Evolutionary conservation across 2,888 invertebrate species (phyloP).

Genomic region (Colletes collaris): DNA sequence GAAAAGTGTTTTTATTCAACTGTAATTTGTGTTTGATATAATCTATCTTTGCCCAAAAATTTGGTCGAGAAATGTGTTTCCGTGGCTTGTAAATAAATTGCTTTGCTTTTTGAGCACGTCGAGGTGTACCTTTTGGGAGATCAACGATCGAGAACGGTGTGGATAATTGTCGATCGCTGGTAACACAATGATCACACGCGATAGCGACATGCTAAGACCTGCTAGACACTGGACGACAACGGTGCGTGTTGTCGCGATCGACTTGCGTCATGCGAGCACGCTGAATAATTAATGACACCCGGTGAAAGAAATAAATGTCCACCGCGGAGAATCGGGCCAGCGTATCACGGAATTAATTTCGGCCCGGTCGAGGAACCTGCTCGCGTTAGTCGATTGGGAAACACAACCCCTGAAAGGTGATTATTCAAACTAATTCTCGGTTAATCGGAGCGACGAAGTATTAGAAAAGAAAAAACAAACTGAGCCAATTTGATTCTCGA

Average conservation of each 20-base stretch:
- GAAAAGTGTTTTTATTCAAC: too few species aligned
- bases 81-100: too few species aligned
- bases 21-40: too few species aligned
- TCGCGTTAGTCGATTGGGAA: constrained; percentile 18
- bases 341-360: constrained; percentile 39
- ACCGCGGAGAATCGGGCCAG: constrained; percentile 22
- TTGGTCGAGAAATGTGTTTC: too few species aligned
- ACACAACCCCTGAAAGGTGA: constrained; percentile 19
- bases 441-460: too few species aligned
- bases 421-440: constrained; percentile 16
- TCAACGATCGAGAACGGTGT: too few species aligned
- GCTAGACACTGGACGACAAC: constrained; percentile 60
- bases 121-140: too few species aligned
- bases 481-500: too few species aligned
- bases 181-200: constrained; percentile 59
- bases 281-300: constrained; percentile 59
- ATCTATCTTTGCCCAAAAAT: too few species aligned
- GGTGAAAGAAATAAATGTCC: constrained; percentile 39
- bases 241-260: constrained; percentile 46
- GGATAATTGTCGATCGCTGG: constrained; percentile 45
- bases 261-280: constrained; percentile 56
- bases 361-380: constrained; percentile 26
- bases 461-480: too few species aligned
- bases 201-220: constrained; percentile 57
- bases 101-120: too few species aligned